These are phyloP conservation scores for Meandrina meandrites DNA, from an alignment of 92 coral and sea anemone genomes.

Conservation along the genomic window DNA sequence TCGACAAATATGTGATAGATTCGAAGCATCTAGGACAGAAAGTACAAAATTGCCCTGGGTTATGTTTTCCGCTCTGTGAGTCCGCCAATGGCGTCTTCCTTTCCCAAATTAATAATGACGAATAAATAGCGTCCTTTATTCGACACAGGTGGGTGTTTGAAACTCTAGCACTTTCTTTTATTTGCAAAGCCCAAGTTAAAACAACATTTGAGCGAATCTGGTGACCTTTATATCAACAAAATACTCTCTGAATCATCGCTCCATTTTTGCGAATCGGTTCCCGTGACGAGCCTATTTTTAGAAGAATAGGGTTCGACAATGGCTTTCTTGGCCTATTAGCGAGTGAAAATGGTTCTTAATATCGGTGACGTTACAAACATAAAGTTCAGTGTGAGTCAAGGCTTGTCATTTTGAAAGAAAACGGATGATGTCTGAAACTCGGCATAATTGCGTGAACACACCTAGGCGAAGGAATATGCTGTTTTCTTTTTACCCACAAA, in stretches of 20 bases:
- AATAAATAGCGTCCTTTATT: background rate
- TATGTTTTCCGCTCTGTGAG: slow-evolving; percentile 4
- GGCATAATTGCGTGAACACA: background rate
- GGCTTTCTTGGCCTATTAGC: background rate
- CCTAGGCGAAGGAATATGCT: background rate
- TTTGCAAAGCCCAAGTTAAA: background rate
- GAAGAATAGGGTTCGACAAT: background rate
- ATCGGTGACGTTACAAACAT: slow-evolving; percentile 1
- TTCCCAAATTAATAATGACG: background rate
- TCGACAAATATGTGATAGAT: background rate
- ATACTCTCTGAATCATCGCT: background rate
- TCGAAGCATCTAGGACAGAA: background rate
- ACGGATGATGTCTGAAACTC: background rate
- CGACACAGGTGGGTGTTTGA: background rate
- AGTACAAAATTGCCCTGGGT: slow-evolving; percentile 3
- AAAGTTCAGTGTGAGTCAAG: background rate
- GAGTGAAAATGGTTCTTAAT: background rate
- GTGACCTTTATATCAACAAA: background rate
- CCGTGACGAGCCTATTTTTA: slow-evolving; percentile 12
- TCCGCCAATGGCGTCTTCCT: slow-evolving; percentile 21
- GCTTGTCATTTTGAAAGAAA: background rate
- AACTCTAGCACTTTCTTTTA: background rate
- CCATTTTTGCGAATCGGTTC: background rate
- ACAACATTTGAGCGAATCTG: background rate
- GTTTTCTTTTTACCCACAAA: background rate